phyloP scores from a whole-genome alignment of 92 coral and sea anemone species.

The Diadumene lineata region DNA sequence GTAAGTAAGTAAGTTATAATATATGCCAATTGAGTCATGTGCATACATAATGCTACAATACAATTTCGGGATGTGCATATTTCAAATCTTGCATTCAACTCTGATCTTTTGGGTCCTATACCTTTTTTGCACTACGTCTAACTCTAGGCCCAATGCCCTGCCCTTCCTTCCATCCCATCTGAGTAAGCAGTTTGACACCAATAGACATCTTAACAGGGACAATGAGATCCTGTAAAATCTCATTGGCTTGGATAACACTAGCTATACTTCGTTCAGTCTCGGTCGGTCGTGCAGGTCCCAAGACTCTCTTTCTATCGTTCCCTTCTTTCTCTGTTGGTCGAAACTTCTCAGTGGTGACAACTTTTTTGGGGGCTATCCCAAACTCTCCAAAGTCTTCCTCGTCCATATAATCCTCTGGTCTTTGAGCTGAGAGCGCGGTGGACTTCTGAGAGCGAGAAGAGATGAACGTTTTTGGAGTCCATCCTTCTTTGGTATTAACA shows the following conservation, averaged over 20 bases:
- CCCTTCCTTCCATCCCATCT: conserved; percentile 99
- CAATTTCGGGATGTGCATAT: no score
- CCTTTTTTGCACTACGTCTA: conserved; percentile 79
- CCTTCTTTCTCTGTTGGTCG: conserved; percentile 43
- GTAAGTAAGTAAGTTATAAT: no score
- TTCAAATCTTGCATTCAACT: no score
- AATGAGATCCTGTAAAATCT: conserved; percentile 76
- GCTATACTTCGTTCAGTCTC: conserved; percentile 4
- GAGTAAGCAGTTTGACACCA: conserved; percentile 80
- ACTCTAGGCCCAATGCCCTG: conserved; percentile 97
- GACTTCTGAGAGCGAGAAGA: conserved; percentile 83
- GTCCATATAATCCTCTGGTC: conserved; percentile 98
- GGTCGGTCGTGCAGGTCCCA: neutral
- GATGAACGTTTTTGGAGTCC: conserved; percentile 87
- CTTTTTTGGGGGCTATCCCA: conserved; percentile 92
- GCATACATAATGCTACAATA: no score
- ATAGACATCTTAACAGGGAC: conserved; percentile 84
- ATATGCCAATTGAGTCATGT: no score
- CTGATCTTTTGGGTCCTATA: no score
- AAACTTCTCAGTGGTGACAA: conserved; percentile 80
- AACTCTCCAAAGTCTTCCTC: conserved; percentile 95
- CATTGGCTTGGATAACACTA: conserved; percentile 42
- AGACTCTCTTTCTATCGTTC: conserved; percentile 30
- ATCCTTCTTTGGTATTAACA: conserved; percentile 96
- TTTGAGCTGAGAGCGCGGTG: conserved; percentile 58